Base-by-base conservation (phyloP, 2,888 invertebrate species). In the Dynastes grantii region DNA sequence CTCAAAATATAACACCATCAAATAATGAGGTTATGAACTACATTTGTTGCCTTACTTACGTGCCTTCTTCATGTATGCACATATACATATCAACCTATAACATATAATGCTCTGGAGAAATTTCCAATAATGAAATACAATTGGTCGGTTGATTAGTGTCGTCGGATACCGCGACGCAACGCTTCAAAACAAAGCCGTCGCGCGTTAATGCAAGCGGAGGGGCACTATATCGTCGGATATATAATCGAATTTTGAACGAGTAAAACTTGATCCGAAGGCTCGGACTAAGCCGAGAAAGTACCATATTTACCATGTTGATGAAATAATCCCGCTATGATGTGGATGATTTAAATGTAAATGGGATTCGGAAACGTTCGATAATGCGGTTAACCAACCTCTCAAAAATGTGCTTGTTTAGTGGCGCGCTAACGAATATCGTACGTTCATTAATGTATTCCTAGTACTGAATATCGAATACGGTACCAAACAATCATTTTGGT, bases 251-350 rank as follows among this genome's bases (percentile, higher is more conserved):
- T 61, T 61, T 45, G 49, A 61, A 29, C n/a, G 68, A 13, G 27
- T 49, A 29, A 27, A 51, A 11, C 11, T 16, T 16, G 9, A 45
- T 9, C 51, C 68, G 16, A 22, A 16, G 22, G 11, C 51, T 22
- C 22, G 22, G 67, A 58, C 55, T 40, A 40, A 53, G 22, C 11
- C 22, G 40, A 61, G 40, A 61, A 27, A 27, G 37, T 45, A 45
- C 61, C 61, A 61, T 73, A 73, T 73, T 73, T 73, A 61, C 58
- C 61, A 73, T 73, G 73, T 73, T 73, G 58, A 73, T 73, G 73
- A 61, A 73, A 73, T 73, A 40, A 73, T 73, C 61, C 73, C 2
- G 40, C 71, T 58, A 40, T 61, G 58, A 73, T 61, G 58, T 22
- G 73, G 61, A 73, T 61, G 40, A 73, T 73, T 73, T 61, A 73